Evolutionary conservation across 2,888 invertebrate species (phyloP).

Genomic region (Pyrocoelia pectoralis): DNA sequence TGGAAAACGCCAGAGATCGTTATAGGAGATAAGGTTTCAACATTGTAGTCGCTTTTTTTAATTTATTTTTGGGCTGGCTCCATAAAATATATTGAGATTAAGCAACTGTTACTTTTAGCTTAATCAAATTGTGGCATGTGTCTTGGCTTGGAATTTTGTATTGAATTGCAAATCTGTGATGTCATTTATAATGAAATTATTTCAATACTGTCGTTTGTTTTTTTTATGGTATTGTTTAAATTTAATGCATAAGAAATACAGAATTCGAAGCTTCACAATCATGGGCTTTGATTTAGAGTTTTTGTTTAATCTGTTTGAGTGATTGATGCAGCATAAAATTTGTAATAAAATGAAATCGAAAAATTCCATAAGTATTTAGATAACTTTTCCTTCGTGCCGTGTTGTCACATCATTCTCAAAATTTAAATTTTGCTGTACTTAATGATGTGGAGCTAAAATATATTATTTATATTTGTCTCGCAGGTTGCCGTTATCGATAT

Average conservation of each 20-base stretch:
- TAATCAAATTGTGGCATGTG: constrained; percentile 19
- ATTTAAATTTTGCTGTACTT: not conserved
- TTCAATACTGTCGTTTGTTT: constrained; percentile 53
- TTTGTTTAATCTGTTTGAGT: not conserved
- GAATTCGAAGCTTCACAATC: constrained; percentile 51
- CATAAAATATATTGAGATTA: constrained; percentile 21
- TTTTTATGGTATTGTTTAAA: constrained; percentile 54
- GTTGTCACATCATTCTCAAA: not conserved
- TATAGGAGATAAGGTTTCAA: constrained; percentile 53
- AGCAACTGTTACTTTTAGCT: constrained; percentile 34
- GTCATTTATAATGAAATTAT: constrained; percentile 52
- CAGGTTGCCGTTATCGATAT: no score
- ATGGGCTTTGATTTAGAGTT: constrained; percentile 25
- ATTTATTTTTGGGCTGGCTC: constrained; percentile 32
- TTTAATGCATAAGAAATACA: constrained; percentile 49
- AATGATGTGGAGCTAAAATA: not conserved
- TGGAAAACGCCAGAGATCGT: constrained; percentile 53
- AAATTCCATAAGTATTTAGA: not conserved
- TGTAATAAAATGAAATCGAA: constrained; percentile 5
- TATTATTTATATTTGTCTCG: no score
- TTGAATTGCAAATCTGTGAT: constrained; percentile 55
- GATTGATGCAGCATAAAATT: constrained; percentile 10
- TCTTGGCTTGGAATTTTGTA: constrained; percentile 53
- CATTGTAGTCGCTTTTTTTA: constrained; percentile 32
- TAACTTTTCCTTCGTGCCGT: not conserved